These are phyloP conservation scores for Calliopsis andreniformis DNA, from an alignment of 1,140 invertebrate genomes.

Conservation along the genomic window DNA sequence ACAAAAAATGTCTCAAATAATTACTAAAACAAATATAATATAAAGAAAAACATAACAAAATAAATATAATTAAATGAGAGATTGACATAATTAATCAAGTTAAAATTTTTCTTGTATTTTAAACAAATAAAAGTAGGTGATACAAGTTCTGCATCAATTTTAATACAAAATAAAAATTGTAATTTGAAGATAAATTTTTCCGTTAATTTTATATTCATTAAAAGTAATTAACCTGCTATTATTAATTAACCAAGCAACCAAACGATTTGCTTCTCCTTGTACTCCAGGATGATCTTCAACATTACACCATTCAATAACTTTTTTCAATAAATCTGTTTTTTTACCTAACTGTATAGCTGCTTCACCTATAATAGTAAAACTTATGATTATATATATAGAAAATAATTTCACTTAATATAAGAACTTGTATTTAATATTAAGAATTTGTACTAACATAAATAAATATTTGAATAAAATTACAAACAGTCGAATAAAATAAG, in stretches of 20 bases:
- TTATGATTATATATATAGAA: not conserved
- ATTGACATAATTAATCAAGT: too few relatives aligned
- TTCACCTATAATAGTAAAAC: conserved; percentile 79
- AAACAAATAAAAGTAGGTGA: too few relatives aligned
- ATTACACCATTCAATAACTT: conserved; percentile 89
- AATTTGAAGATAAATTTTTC: too few relatives aligned
- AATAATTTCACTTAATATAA: too few relatives aligned
- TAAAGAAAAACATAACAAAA: too few relatives aligned
- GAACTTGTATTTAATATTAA: too few relatives aligned
- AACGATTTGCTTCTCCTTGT: conserved; percentile 90
- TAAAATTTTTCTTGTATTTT: too few relatives aligned
- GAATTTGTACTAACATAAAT: too few relatives aligned
- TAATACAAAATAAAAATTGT: conserved; percentile 13
- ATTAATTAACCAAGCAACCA: conserved; percentile 91
- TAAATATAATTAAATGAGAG: too few relatives aligned
- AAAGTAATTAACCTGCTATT: conserved; percentile 83
- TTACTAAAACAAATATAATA: too few relatives aligned
- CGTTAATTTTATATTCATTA: conserved; percentile 63
- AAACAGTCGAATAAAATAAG: conserved; percentile 17
- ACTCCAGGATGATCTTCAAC: conserved; percentile 91
- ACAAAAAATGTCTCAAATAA: too few relatives aligned
- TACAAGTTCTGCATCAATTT: too few relatives aligned
- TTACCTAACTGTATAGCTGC: conserved; percentile 84
- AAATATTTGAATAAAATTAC: not conserved
- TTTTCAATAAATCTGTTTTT: conserved; percentile 83